Evolutionary conservation across 2,797 vertebrate genomes (phyloP).

Genomic region (Scyliorhinus canicula): DNA sequence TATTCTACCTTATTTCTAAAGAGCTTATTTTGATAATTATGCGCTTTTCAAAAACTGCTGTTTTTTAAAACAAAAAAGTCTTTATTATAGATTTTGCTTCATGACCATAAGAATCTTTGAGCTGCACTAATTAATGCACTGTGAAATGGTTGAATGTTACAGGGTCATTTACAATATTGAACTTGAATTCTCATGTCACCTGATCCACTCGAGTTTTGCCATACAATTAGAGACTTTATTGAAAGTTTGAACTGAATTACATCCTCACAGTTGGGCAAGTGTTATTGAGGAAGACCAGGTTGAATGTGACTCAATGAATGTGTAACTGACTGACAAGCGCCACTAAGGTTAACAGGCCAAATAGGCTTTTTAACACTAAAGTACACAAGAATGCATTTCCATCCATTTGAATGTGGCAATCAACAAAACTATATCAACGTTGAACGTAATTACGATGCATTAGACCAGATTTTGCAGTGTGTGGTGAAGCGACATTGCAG

Average conservation of each 20-base stretch:
- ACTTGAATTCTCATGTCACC: slow-evolving; percentile 6
- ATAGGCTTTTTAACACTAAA: not conserved
- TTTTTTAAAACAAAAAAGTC: not conserved
- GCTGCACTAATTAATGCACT: not conserved
- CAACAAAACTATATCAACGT: not conserved
- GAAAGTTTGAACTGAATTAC: not conserved
- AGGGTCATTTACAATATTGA: not conserved
- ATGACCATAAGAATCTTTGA: not conserved
- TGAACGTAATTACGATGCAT: not conserved
- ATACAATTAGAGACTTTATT: not conserved
- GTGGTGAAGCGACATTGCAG: too few relatives aligned
- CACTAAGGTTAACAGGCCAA: not conserved
- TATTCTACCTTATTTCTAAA: not conserved
- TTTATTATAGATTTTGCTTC: not conserved
- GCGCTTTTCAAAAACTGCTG: not conserved
- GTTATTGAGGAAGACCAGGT: not conserved
- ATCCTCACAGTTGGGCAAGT: not conserved
- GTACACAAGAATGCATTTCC: not conserved
- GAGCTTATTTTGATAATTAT: not conserved
- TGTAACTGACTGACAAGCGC: not conserved
- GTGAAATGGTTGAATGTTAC: not conserved
- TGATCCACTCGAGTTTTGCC: not conserved
- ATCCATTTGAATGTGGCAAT: not conserved
- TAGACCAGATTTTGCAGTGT: too few relatives aligned
- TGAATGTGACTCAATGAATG: not conserved